Evolutionary conservation across 2,888 invertebrate genomes (phyloP), one percentile per base, ranked within the genome.

Genomic region (Phengaris alcon): DNA sequence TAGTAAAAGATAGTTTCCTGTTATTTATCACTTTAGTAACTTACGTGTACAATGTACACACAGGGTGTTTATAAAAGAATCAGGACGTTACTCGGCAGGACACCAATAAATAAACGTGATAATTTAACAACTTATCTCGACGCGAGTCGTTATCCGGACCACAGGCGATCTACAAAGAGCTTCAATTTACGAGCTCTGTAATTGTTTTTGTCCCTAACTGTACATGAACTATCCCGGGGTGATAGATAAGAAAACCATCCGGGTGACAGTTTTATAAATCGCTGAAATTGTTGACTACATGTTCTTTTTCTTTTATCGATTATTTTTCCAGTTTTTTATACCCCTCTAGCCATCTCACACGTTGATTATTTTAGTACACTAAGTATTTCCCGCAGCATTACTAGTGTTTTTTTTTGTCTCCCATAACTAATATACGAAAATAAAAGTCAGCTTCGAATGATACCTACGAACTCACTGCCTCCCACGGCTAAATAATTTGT

Each of bases 131-230:
- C 15, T 69, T 69, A 69, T 69, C 69, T 69, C 69, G n/a, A 48
- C 12, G 22, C 64, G n/a, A 69, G 48, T 69, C 46, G 69, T 69
- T 69, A 69, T 48, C 69, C 48, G 69, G 9, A 69, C 69, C 69
- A 48, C 69, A 46, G 69, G 69, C 69, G 69, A 69, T 69, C 69
- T n/a, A n/a, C 69, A 69, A 68, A 69, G 69, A 69, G 69, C 69
- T 69, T 46, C 69, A 69, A 69, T 69, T 69, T 69, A 69, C 69
- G 46, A 64, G 35, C 35, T 0, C 69, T 48, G 69, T 69, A 69
- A 69, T 69, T 69, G 69, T 69, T 69, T 69, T 69, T 46, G 69
- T 69, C 69, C 69, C 48, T 48, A 69, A 69, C 69, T 46, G 64
- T 64, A 46, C 69, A 69, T 69, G 48, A 69, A 15, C 48, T 69